Evolutionary conservation across 53 echinoderm and acorn worm genomes (phyloP).

Genomic region (Hippasteria phrygiana): DNA sequence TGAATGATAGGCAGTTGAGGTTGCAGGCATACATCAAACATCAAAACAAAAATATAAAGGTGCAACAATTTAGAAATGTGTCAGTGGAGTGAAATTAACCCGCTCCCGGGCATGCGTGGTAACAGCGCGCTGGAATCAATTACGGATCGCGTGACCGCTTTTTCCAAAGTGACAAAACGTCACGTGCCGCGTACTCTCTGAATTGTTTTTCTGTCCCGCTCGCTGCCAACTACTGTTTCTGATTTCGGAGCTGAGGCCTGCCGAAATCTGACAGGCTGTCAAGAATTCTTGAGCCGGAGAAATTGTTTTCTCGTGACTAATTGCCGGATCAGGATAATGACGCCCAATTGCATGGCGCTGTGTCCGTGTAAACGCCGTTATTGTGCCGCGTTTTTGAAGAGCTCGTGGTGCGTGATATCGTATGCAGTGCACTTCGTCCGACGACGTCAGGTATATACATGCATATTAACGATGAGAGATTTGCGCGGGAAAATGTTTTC

Average conservation of each 20-base stretch:
- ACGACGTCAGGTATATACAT: not conserved
- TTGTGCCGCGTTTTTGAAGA: not conserved
- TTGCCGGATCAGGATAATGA: not conserved
- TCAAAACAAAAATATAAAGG: not conserved
- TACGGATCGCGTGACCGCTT: slow-evolving; percentile 37
- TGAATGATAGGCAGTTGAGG: not conserved
- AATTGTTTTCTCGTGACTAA: slow-evolving; percentile 33
- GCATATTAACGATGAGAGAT: slow-evolving; percentile 3
- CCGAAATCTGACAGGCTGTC: slow-evolving; percentile 45
- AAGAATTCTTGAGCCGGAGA: slow-evolving; percentile 21
- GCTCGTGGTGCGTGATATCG: not conserved
- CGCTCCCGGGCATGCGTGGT: slow-evolving; percentile 45
- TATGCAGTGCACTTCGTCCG: too few species aligned
- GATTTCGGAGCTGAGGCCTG: not conserved
- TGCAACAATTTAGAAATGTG: slow-evolving; percentile 38
- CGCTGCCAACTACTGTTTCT: not conserved
- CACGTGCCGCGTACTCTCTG: slow-evolving; percentile 37
- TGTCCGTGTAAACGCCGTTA: not conserved
- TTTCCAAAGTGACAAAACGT: slow-evolving; percentile 43
- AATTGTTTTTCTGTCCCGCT: not conserved
- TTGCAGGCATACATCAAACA: not conserved
- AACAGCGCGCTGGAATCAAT: slow-evolving; percentile 45
- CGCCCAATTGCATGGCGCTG: not conserved
- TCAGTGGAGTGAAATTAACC: slow-evolving; percentile 1
- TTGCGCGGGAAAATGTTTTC: slow-evolving; percentile 21